Conservation (phyloP, 2,113 vertebrate species). For the Nanorana parkeri region DNA sequence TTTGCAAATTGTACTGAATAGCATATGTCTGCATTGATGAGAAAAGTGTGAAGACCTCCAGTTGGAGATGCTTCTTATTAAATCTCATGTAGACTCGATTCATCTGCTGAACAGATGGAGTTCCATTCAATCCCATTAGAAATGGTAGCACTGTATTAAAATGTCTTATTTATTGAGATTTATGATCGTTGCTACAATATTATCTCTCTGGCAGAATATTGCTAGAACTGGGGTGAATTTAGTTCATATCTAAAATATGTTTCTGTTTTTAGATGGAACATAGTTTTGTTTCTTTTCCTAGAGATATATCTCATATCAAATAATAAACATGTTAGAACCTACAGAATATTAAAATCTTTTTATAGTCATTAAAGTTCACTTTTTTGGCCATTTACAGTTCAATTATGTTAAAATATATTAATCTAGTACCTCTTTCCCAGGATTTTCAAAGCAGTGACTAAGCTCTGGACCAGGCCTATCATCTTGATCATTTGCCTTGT, state of each 20-base stretch:
- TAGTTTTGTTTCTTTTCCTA: neutral
- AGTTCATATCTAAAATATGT: conserved; percentile 43
- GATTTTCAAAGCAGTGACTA: too few species aligned
- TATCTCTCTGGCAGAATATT: conserved; percentile 32
- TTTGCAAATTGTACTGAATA: conserved; percentile 45
- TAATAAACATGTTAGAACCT: neutral
- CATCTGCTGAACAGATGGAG: conserved; percentile 55
- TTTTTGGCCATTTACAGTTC: neutral
- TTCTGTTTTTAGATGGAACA: neutral
- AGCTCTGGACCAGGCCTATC: too few species aligned
- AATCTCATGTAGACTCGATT: conserved; percentile 38
- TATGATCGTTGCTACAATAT: conserved; percentile 33
- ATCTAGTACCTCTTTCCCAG: too few species aligned
- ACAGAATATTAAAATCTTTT: neutral
- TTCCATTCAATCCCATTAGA: conserved; percentile 43
- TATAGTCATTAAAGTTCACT: neutral
- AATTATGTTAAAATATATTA: too few species aligned
- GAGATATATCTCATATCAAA: neutral
- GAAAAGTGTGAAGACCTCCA: conserved; percentile 50
- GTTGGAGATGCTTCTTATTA: conserved; percentile 52
- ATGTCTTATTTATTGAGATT: conserved; percentile 51
- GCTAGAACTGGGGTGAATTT: conserved; percentile 29
- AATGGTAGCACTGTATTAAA: conserved; percentile 47
- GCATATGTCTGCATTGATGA: conserved; percentile 53
- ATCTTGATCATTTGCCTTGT: too few species aligned